Percentiles rank a stretch among this genome's conserved stretches.
These are phyloP conservation scores for Paraplagusia blochii DNA, from an alignment of 2,113 vertebrate species.

Conservation along the genomic window DNA sequence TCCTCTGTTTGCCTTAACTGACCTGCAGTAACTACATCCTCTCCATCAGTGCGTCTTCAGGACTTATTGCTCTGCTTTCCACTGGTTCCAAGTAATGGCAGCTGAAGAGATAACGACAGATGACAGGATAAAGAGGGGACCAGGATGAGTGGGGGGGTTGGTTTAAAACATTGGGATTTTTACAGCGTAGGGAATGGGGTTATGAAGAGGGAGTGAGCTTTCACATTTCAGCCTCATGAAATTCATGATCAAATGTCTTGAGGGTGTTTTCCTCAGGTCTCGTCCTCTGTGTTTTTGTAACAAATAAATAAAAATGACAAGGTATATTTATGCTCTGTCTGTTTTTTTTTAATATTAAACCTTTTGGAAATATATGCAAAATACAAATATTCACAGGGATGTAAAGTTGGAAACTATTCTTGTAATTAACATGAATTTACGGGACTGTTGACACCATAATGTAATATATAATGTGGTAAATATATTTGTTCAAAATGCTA, in stretches of 20 bases:
- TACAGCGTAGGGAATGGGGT: constrained; percentile 14
- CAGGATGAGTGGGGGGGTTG: background rate
- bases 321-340: constrained; percentile 17
- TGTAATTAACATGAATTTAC: too few species aligned
- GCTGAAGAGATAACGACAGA: background rate
- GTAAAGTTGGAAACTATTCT: too few species aligned
- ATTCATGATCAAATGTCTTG: constrained; percentile 68
- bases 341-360: too few species aligned
- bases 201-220: constrained; percentile 1
- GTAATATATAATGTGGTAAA: too few species aligned
- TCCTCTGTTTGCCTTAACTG: constrained; percentile 74
- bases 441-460: too few species aligned
- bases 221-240: constrained; percentile 74
- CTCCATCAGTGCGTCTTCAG: constrained; percentile 93
- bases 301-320: constrained; percentile 65
- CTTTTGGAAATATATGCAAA: too few species aligned
- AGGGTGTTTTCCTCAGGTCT: constrained; percentile 51
- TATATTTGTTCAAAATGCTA: too few species aligned
- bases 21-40: constrained; percentile 91
- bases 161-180: constrained; percentile 24
- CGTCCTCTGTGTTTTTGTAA: constrained; percentile 68
- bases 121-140: constrained; percentile 1
- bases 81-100: constrained; percentile 90
- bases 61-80: constrained; percentile 94
- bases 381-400: too few species aligned